Conservation (phyloP, 1,140 invertebrate species). For the Drosophila virilis region DNA sequence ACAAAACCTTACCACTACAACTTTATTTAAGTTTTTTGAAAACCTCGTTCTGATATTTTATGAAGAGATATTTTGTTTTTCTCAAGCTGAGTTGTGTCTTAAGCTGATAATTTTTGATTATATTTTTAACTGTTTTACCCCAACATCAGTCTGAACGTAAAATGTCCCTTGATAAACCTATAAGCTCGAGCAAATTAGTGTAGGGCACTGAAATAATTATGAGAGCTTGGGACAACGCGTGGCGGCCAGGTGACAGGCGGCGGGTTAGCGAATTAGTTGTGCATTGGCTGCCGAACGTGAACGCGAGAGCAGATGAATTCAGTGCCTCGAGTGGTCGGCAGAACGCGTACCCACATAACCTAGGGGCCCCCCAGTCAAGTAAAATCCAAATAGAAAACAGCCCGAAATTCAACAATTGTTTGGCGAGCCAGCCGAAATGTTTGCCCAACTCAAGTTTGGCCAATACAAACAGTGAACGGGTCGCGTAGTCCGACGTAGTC, state of each 20-base stretch:
- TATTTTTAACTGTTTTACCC: no score
- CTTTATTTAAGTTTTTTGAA: no score
- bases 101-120: no score
- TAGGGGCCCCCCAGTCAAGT: slow-evolving; percentile 17
- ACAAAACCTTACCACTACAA: no score
- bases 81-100: no score
- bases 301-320: slow-evolving; percentile 54
- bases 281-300: slow-evolving; percentile 57
- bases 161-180: not conserved
- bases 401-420: slow-evolving; percentile 3
- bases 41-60: no score
- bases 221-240: slow-evolving; percentile 26
- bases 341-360: slow-evolving; percentile 2
- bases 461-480: slow-evolving; percentile 17
- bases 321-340: slow-evolving; percentile 34
- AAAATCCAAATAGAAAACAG: slow-evolving; percentile 15
- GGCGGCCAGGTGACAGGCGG: slow-evolving; percentile 56
- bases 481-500: not conserved
- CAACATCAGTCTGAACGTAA: no score
- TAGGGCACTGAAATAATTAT: slow-evolving; percentile 47
- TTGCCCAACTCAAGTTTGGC: slow-evolving; percentile 22
- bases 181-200: slow-evolving; percentile 1
- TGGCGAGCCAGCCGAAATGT: slow-evolving; percentile 17
- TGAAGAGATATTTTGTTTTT: no score
- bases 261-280: slow-evolving; percentile 65